Evolutionary conservation across 2,113 vertebrate species (phyloP), one percentile per base, ranked within the genome.

Genomic region (Corynorhinus townsendii): DNA sequence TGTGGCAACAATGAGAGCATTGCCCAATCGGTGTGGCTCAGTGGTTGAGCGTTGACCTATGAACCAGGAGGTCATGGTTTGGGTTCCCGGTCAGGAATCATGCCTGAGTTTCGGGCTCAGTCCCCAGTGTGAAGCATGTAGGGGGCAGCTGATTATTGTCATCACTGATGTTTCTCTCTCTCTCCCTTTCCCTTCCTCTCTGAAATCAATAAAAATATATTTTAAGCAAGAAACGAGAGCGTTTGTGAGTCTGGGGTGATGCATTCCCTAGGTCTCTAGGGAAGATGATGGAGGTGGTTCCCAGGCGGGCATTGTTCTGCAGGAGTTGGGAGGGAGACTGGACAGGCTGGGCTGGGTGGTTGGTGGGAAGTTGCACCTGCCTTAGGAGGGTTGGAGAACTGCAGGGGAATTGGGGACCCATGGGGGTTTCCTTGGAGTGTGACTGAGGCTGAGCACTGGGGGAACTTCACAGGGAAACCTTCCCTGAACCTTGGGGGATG

Each of bases 391-490:
- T 5, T 9, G 26, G 52, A 73, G 69, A 89, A 14, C 64, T 66
- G 66, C 14, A 7, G 68, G 80, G 79, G 88, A 33, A 38, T 5
- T n/a, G 85, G 83, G 68, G 33, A 43, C 7, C 4, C 12, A 4
- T 2, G 56, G 88, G 82, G 11, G 4, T 86, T 95, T 95, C 94
- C 73, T 95, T 24, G 59, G 54, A 54, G 35, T 11, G 49, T 49
- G 82, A 66, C 45, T 16, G 72, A 76, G 54, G 26, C 68, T 47
- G 81, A 83, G 7, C 28, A 26, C 43, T 85, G 35, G 0, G 30
- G 86, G 80, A 93, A 94, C 77, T 85, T 35, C 68, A 30, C 73
- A 43, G 90, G 95, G 49, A 71, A 85, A n/a, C 54, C 76, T 64
- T 26, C 49, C 35, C 17, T 19, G 15, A 2, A 11, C 35, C 7